Evolutionary conservation across 2,888 invertebrate species (phyloP).

Genomic region (Ectemnius lituratus): DNA sequence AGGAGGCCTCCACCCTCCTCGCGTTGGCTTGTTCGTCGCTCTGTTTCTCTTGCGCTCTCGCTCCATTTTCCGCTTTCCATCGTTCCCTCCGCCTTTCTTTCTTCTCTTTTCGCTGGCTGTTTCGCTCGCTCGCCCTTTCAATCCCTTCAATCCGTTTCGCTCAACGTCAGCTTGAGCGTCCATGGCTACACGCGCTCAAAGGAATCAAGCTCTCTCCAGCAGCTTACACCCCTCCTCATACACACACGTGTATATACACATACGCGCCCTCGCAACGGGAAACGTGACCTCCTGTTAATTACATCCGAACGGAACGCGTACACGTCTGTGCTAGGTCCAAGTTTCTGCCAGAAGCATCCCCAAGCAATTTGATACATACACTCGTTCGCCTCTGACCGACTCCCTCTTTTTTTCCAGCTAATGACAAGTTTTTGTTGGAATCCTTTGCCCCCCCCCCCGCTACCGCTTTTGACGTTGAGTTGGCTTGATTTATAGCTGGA

Average conservation of each 20-base stretch:
- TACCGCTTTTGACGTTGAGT: too few species aligned
- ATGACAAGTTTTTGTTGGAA: too few species aligned
- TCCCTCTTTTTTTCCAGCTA: not conserved
- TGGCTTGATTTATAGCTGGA: too few species aligned
- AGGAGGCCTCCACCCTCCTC: constrained; percentile 4
- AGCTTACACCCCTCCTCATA: not conserved
- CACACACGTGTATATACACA: not conserved
- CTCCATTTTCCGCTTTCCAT: not conserved
- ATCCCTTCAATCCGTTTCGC: constrained; percentile 29
- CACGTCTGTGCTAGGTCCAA: constrained; percentile 2
- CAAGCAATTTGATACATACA: too few species aligned
- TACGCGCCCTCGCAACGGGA: not conserved
- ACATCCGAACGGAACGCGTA: constrained; percentile 33
- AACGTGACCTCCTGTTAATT: constrained; percentile 25
- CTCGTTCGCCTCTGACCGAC: not conserved
- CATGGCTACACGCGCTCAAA: constrained; percentile 37
- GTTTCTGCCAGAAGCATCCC: too few species aligned
- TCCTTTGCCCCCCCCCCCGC: too few species aligned
- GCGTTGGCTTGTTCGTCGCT: not conserved
- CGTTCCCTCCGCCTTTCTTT: not conserved
- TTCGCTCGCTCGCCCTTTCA: not conserved
- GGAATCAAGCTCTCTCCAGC: constrained; percentile 30
- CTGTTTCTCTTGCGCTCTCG: constrained; percentile 13
- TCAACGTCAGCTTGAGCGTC: constrained; percentile 24
- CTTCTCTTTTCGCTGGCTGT: not conserved